phyloP scores from a whole-genome alignment of 1,140 invertebrate genomes.

The Condylostylus longicornis region DNA sequence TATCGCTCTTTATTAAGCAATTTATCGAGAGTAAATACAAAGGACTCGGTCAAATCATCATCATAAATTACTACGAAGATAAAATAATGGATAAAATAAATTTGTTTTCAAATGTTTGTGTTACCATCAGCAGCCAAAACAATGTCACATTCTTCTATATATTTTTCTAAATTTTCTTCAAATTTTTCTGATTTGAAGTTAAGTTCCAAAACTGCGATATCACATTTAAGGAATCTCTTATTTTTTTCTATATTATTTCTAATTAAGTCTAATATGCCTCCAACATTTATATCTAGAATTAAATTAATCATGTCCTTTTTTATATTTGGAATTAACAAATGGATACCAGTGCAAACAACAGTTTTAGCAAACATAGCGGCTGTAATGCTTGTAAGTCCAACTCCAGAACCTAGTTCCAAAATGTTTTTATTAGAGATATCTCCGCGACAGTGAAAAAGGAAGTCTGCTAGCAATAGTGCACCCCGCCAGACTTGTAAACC shows the following conservation, averaged over 20 bases:
- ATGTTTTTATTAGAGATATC: conserved; percentile 41
- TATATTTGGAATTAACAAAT: too few species aligned
- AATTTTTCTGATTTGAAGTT: conserved; percentile 47
- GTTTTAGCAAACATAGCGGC: conserved; percentile 53
- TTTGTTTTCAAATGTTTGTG: conserved; percentile 6
- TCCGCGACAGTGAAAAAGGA: conserved; percentile 45
- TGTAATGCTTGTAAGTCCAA: conserved; percentile 45
- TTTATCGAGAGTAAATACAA: conserved; percentile 55
- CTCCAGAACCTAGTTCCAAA: conserved; percentile 44
- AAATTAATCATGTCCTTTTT: too few species aligned
- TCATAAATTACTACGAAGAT: conserved; percentile 68
- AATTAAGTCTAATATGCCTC: conserved; percentile 58
- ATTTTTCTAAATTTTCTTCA: conserved; percentile 34
- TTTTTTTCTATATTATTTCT: conserved; percentile 53
- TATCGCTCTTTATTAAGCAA: conserved; percentile 46
- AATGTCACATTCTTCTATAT: conserved; percentile 40
- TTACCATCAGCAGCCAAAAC: conserved; percentile 66
- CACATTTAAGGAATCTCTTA: conserved; percentile 33
- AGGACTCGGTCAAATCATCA: conserved; percentile 65
- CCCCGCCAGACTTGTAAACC: conserved; percentile 79
- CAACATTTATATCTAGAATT: conserved; percentile 61
- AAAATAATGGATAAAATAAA: conserved; percentile 6
- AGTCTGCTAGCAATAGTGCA: conserved; percentile 66
- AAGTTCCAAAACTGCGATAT: conserved; percentile 42
- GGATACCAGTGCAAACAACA: conserved; percentile 67